Evolutionary conservation across 2,888 invertebrate genomes (phyloP).

Genomic region (Galerucella calmariensis): DNA sequence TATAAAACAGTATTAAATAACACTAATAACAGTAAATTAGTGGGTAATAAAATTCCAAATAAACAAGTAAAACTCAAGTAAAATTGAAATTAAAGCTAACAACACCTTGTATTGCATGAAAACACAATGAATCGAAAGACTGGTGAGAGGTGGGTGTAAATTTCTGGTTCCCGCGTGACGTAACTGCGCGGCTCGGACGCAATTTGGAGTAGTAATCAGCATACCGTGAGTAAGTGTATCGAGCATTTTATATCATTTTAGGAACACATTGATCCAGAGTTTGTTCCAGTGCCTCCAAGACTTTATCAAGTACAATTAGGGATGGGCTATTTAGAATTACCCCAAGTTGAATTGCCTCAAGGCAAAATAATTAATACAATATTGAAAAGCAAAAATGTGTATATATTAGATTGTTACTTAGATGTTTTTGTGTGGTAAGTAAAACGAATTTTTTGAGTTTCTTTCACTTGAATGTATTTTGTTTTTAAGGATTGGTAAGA

Average conservation of each 20-base stretch:
- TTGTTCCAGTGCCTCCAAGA: conserved; percentile 75
- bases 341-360: conserved; percentile 86
- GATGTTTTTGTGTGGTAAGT: conserved; percentile 95
- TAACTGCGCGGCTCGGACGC: too few species aligned
- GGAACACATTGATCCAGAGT: conserved; percentile 80
- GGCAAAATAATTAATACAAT: conserved; percentile 80
- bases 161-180: too few species aligned
- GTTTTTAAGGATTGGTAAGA: conserved; percentile 88
- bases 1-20: too few species aligned
- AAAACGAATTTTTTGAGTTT: not conserved
- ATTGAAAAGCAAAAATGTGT: conserved; percentile 92
- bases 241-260: conserved; percentile 32
- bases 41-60: too few species aligned
- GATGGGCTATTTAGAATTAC: conserved; percentile 98
- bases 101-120: too few species aligned
- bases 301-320: conserved; percentile 96
- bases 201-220: too few species aligned
- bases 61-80: too few species aligned
- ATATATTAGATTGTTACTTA: conserved; percentile 92
- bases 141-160: too few species aligned
- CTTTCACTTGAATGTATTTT: not conserved
- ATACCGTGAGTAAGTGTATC: not conserved
- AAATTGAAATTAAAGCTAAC: too few species aligned
- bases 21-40: too few species aligned
- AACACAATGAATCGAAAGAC: too few species aligned